Evolutionary conservation across 2,113 vertebrate species (phyloP), one percentile per base, ranked within the genome.

Genomic region (Rallus limicola): DNA sequence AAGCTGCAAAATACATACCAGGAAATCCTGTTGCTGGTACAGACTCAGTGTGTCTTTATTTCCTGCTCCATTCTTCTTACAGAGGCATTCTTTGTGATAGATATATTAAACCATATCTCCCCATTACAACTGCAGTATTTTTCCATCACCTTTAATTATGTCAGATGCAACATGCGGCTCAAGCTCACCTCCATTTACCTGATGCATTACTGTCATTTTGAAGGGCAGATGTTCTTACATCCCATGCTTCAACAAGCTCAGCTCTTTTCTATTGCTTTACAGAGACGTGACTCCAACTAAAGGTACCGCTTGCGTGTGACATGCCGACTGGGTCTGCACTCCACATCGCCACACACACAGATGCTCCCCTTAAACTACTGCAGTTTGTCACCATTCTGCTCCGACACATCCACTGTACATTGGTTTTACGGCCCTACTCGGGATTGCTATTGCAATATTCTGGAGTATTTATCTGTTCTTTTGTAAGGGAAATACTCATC

Each of bases 191-290:
- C 93, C 83, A 95, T 97, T 96, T 96, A 91, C 88, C 95, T 94
- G 93, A 96, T 93, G 90, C 95, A 97, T 97, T 94, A 82, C 86
- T 90, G 88, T 84, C 62, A 50, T 96, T 96, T 96, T 96, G 93
- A 96, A 95, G 90, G 95, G 95, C 95, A 96, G 92, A 91, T 95
- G 86, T 86, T 96, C 92, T 92, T 92, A 92, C 93, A 86, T 63
- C 40, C 80, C 70, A 87, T 91, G 92, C 92, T 88, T 92, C 90
- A 95, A 94, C 90, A 82, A 82, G 55, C 65, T 94, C 60, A 38
- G 62, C 33, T 92, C 68, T 88, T 78, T 86, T 84, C 65, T 82
- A 71, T 62, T 86, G 77, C 90, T 93, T 96, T 72, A 69, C 69
- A 92, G 91, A 92, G 74, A 65, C 0, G 1, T 50, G 38, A 82